Percentiles rank a stretch among this genome's conserved stretches.
These are phyloP conservation scores for Chelonia mydas DNA, from an alignment of 2,797 vertebrate species.

Conservation along the genomic window DNA sequence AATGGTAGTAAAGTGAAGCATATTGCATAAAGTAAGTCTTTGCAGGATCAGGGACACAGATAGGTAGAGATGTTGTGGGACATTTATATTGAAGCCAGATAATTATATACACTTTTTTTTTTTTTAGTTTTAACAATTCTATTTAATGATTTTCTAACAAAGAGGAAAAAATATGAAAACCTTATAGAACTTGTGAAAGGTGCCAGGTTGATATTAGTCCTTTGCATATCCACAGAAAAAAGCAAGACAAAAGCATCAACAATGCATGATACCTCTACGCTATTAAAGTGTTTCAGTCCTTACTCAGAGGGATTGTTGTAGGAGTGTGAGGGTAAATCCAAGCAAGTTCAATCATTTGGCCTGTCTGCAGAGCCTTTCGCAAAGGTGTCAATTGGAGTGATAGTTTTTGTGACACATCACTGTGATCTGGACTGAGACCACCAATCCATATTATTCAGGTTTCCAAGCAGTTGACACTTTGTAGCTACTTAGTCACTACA, in stretches of 20 bases:
- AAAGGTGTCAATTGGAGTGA: background rate
- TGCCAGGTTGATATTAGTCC: accelerated
- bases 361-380: background rate
- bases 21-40: accelerated
- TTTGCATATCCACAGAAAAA: background rate
- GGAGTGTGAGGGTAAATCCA: background rate
- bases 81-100: background rate
- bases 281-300: background rate
- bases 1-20: background rate
- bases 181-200: background rate
- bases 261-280: background rate
- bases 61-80: background rate
- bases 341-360: background rate
- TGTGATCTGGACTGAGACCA: background rate
- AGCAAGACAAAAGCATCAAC: background rate
- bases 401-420: background rate
- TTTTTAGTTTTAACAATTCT: background rate
- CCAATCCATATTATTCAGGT: accelerated
- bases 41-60: accelerated
- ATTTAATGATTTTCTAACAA: background rate
- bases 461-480: background rate
- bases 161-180: background rate
- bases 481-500: background rate
- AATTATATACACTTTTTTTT: background rate
- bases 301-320: background rate